phyloP scores from a whole-genome alignment of 2,797 vertebrate genomes.

The Hippocampus kuda region DNA sequence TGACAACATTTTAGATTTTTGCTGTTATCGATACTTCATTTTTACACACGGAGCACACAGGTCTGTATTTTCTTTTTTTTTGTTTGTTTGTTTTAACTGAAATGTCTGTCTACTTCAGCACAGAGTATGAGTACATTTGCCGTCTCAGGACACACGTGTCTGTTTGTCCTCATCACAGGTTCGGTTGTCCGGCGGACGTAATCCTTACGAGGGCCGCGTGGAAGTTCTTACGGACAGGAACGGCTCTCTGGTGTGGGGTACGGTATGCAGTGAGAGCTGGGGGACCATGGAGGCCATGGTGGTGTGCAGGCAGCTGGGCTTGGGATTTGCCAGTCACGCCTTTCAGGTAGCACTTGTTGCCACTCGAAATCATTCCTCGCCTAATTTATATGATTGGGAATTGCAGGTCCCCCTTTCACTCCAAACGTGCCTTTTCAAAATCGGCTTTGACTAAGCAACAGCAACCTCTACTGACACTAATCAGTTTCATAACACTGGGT shows the following conservation, averaged over 20 bases:
- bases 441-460: not conserved
- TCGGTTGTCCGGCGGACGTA: constrained; percentile 82
- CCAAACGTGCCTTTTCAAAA: not conserved
- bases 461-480: not conserved
- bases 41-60: too few species aligned
- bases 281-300: constrained; percentile 93
- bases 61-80: too few species aligned
- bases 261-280: constrained; percentile 85
- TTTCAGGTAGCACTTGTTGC: constrained; percentile 74
- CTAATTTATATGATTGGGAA: not conserved
- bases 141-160: not conserved
- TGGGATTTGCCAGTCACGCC: constrained; percentile 86
- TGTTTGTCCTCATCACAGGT: constrained; percentile 61
- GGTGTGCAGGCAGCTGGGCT: constrained; percentile 86
- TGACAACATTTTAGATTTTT: not conserved
- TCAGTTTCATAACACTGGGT: not conserved
- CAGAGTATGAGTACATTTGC: not conserved
- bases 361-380: not conserved
- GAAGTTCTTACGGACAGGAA: constrained; percentile 82
- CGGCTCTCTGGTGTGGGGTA: constrained; percentile 81
- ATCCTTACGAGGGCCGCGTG: constrained; percentile 83
- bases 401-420: not conserved
- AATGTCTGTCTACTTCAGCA: too few species aligned
- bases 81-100: too few species aligned
- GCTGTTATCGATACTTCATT: too few species aligned